These are phyloP conservation scores for Glaucomys volans DNA, from an alignment of 2,113 vertebrate species.

Conservation along the genomic window DNA sequence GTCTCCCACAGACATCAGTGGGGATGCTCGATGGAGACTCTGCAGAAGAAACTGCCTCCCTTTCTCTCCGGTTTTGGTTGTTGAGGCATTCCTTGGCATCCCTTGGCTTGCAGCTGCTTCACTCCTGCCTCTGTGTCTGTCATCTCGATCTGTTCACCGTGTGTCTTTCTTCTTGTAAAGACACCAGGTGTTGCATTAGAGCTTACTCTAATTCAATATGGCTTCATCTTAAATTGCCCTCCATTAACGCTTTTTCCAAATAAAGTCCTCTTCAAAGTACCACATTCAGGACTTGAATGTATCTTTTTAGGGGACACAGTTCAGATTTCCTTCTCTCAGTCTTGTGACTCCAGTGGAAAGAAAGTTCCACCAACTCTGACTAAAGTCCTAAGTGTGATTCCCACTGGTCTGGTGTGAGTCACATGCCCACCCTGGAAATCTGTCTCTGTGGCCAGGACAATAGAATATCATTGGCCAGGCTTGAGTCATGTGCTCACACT, in stretches of 20 bases:
- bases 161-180: not conserved
- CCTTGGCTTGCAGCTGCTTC: not conserved
- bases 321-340: not conserved
- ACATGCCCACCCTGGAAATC: too few species aligned
- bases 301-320: not conserved
- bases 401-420: not conserved
- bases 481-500: not conserved
- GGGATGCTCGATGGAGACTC: not conserved
- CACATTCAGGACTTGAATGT: not conserved
- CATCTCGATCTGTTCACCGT: not conserved
- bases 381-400: not conserved
- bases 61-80: not conserved
- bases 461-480: not conserved
- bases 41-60: not conserved
- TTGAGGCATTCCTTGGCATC: accelerated
- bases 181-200: not conserved
- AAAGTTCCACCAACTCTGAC: not conserved
- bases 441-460: not conserved
- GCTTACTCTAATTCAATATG: not conserved
- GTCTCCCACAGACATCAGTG: not conserved
- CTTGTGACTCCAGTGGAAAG: not conserved
- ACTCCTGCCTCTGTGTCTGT: not conserved
- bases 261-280: not conserved
- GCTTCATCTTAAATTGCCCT: not conserved
- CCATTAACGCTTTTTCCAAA: not conserved